Percentiles rank a stretch among this genome's conserved stretches.
Evolutionary conservation across 2,888 invertebrate species (phyloP).

Genomic region (Mechanitis messenoides): DNA sequence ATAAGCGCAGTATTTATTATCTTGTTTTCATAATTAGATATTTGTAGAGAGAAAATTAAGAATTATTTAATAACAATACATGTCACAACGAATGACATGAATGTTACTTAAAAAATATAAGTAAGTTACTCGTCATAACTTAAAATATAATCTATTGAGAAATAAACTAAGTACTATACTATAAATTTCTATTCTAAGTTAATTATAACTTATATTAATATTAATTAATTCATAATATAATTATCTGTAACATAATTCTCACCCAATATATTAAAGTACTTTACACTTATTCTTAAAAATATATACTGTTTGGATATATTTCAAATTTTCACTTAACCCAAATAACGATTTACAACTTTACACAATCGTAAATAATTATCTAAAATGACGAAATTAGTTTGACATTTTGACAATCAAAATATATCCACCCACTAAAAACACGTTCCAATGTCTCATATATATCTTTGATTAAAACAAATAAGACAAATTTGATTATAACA

Average conservation of each 20-base stretch:
- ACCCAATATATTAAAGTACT: too few species aligned
- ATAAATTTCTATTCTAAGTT: neutral
- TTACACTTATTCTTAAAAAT: neutral
- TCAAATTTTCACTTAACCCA: neutral
- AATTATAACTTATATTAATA: too few species aligned
- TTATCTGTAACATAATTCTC: too few species aligned
- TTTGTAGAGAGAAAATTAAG: too few species aligned
- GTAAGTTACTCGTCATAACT: slow-evolving; percentile 47
- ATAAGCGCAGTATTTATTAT: too few species aligned
- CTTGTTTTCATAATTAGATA: too few species aligned
- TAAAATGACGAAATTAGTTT: slow-evolving; percentile 3
- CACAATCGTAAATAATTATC: neutral
- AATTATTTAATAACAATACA: too few species aligned
- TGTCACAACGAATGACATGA: too few species aligned
- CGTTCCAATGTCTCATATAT: neutral
- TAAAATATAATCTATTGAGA: slow-evolving; percentile 61
- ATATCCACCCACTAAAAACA: slow-evolving; percentile 3
- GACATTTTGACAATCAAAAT: neutral
- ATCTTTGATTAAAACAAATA: neutral
- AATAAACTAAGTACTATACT: slow-evolving; percentile 20
- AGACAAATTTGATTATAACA: neutral
- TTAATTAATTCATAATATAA: too few species aligned
- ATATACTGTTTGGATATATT: neutral
- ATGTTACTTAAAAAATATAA: too few species aligned
- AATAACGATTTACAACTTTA: neutral